Base-by-base conservation (phyloP, 2,797 vertebrate species). In the Sebastes iracundus region DNA sequence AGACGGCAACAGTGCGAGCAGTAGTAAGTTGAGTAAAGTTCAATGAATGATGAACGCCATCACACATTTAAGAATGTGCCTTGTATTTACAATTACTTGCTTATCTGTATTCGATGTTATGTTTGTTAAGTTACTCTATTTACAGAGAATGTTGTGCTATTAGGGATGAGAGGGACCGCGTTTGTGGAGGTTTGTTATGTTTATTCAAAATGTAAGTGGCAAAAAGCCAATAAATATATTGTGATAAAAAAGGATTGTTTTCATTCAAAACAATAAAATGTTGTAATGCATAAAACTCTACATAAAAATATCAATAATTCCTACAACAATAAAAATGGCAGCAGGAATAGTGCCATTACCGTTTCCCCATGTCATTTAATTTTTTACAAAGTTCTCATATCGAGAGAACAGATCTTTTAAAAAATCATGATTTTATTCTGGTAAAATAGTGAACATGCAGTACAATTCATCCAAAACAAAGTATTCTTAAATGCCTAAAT, bases 131-230 rank as follows among this genome's bases (percentile, higher is more conserved):
- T 42, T 42, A 42, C 38, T 42, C 38, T 42, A 42, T 42, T 42
- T 42, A 42, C 38, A 0, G 38, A 42, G 38, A 42, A 42, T 42
- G 38, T 16, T 16, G 38, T 42, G 38, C 38, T 42, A 3, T 42
- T 18, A 42, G 38, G 38, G 38, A 42, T 42, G 38, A 42, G 38
- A 16, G 38, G 38, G 38, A 18, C 14, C 0, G 5, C 6, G 38
- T 42, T 42, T 42, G 0, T 42, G 38, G 14, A 42, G 6, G 38
- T 42, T 7, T 0, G 38, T 42, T 42, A 2, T 42, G 38, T 42
- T 42, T 42, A 3, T 18, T 42, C 38, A 42, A 42, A 42, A 42
- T 42, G 38, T 42, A 42, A 6, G 38, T 42, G 38, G 38, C 14
- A 42, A 42, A 42, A 42, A 42, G 38, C 38, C 38, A 7, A 42